A percentile compares a stretch with the other conserved stretches of the same genome.
Conservation (phyloP, 2,797 vertebrate genomes). For the Danio kyathit region DNA sequence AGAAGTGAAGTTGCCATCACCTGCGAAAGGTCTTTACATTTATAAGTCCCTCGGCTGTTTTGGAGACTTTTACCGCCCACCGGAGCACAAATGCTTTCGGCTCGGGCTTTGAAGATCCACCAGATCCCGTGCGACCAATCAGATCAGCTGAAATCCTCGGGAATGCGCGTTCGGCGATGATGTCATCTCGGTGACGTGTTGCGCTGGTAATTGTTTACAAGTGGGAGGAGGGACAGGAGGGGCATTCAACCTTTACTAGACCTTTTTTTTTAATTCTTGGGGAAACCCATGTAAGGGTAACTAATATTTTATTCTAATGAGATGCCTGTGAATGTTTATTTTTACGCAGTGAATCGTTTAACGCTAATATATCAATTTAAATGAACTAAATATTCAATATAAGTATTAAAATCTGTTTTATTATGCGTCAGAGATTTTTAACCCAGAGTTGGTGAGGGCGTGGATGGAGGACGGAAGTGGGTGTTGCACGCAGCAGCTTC, state of each 20-base stretch:
- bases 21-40: conserved; percentile 89
- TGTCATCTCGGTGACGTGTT: conserved; percentile 68
- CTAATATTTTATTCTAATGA: conserved; percentile 15
- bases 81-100: conserved; percentile 87
- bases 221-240: conserved; percentile 31
- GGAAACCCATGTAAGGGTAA: conserved; percentile 39
- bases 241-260: conserved; percentile 18
- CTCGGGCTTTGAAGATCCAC: conserved; percentile 91
- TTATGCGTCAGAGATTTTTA: conserved; percentile 80
- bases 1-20: conserved; percentile 97
- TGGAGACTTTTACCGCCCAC: conserved; percentile 67
- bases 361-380: neutral
- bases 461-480: conserved; percentile 88
- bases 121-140: conserved; percentile 86
- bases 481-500: conserved; percentile 83
- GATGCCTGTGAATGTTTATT: neutral
- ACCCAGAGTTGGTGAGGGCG: conserved; percentile 82
- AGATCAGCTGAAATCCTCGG: conserved; percentile 68
- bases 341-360: neutral
- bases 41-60: conserved; percentile 85
- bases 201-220: conserved; percentile 34
- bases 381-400: neutral
- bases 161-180: conserved; percentile 75
- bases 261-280: conserved; percentile 33
- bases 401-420: neutral